A percentile compares a stretch with the other conserved stretches of the same genome.
These are phyloP conservation scores for Macroteleia sp. DNA, from an alignment of 2,888 invertebrate genomes.

Conservation along the genomic window DNA sequence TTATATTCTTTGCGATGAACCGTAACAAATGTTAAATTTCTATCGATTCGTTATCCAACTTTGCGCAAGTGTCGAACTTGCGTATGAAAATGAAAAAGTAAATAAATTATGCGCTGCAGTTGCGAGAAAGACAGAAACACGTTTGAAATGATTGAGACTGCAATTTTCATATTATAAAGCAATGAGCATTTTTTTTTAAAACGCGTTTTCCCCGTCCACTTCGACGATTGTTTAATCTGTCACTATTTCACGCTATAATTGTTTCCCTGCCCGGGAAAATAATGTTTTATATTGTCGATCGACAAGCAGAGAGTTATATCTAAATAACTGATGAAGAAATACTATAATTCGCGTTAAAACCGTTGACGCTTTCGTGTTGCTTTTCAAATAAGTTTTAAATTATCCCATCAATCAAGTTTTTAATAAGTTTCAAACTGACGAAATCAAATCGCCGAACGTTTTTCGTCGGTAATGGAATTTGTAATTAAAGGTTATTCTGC, in stretches of 20 bases:
- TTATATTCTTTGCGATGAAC: constrained; percentile 39
- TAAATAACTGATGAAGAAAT: constrained; percentile 3
- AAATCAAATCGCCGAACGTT: background rate
- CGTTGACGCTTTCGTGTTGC: too few relatives aligned
- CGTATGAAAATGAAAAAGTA: background rate
- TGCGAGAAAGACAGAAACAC: background rate
- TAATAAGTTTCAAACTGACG: too few relatives aligned
- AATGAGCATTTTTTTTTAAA: too few relatives aligned
- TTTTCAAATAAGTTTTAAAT: constrained; percentile 12
- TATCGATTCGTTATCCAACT: constrained; percentile 21
- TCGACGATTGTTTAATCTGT: too few relatives aligned
- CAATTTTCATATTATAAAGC: constrained; percentile 11
- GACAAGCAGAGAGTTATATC: too few relatives aligned
- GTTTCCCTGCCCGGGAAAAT: too few relatives aligned
- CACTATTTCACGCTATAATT: too few relatives aligned
- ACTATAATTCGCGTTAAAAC: too few relatives aligned
- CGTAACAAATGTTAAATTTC: constrained; percentile 35
- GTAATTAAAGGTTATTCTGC: constrained; percentile 10
- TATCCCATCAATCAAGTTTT: constrained; percentile 24
- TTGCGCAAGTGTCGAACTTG: too few relatives aligned
- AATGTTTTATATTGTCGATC: too few relatives aligned
- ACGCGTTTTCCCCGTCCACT: too few relatives aligned
- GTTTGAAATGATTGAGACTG: constrained; percentile 3
- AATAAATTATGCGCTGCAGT: background rate
- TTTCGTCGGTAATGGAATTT: background rate